Evolutionary conservation across 2,797 vertebrate species (phyloP), one percentile per base, ranked within the genome.

Genomic region (Pseudomugil gertrudae): DNA sequence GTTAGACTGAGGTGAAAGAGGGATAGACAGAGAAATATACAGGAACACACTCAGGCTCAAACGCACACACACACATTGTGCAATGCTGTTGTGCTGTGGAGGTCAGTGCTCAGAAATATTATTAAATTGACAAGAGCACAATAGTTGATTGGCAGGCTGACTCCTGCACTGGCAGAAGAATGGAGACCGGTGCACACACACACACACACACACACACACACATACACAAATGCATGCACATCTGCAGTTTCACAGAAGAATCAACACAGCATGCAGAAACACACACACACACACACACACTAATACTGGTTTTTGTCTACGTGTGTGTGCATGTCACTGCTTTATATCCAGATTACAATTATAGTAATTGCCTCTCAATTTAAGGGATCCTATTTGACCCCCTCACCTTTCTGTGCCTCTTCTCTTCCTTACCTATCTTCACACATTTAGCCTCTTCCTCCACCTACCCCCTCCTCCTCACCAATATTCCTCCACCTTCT

Each of bases 331-430:
- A 67, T 80, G 80, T 85, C 65, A 68, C 78, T 72, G 78, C 79
- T 83, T 85, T 92, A 88, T 87, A 90, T 93, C 86, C 85, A 87
- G 83, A 93, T 92, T 90, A 91, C 89, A 92, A 90, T 91, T 91
- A 92, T 83, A 83, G 87, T 92, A 91, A 92, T 92, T 91, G 89
- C 84, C 92, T 92, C 89, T 90, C 88, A 89, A 87, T 91, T 92
- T 72, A 59, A 83, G 73, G 75, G 84, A 89, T 86, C 83, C 83
- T 86, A 79, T 92, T 92, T 92, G 93, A 90, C 92, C 92, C 79
- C 80, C 60, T 90, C 89, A 92, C 91, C 86, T 70, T 69, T 63
- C 61, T 57, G 57, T 82, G 66, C 55, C 40, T 50, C 45, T 36
- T 29, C 62, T 73, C 59, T 26, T 67, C 3, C 65, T 69, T 63